Base-by-base conservation (phyloP, 2,888 invertebrate genomes). In the Stratiomys singularior region DNA sequence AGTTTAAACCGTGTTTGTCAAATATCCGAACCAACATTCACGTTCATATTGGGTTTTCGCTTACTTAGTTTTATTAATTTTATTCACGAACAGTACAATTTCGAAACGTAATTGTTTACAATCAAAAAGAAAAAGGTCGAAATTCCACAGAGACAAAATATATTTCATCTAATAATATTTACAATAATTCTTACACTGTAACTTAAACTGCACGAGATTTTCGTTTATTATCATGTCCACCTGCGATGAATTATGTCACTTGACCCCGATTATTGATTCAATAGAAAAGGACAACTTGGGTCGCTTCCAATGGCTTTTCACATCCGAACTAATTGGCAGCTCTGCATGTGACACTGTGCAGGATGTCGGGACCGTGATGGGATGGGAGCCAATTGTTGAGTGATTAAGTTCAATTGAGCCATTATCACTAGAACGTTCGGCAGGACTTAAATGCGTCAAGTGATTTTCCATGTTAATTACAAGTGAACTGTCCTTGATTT, bases 181-280 rank as follows among this genome's bases (percentile, higher is more conserved):
- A 37, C 37, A 37, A 37, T 37, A 37, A 37, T 5, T 9, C 37
- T 37, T 37, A 37, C 9, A 37, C 9, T 5, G 37, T 37, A 37
- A 37, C 9, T 9, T 37, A 37, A 37, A 37, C 37, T 37, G 9
- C 37, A 3, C 9, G 9, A 37, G 37, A n/a, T n/a, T n/a, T n/a
- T n/a, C n/a, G n/a, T 37, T 37, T 37, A 37, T 37, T 37, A 37
- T 37, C 37, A 37, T 5, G 30, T 47, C 47, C 47, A 69, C 47
- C 69, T 69, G 23, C 69, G 15, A 30, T 47, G 47, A 44, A 25
- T 21, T 47, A 21, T 25, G 5, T 83, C 86, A 89, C 82, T 89
- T 89, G 44, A 90, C 88, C n/a, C 91, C 91, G 80, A 92, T 92
- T 79, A 92, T 91, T n/a, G 92, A 91, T 83, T 92, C 92, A n/a